Conservation (phyloP, 2,797 vertebrate species). For the Eulemur rubriventer region DNA sequence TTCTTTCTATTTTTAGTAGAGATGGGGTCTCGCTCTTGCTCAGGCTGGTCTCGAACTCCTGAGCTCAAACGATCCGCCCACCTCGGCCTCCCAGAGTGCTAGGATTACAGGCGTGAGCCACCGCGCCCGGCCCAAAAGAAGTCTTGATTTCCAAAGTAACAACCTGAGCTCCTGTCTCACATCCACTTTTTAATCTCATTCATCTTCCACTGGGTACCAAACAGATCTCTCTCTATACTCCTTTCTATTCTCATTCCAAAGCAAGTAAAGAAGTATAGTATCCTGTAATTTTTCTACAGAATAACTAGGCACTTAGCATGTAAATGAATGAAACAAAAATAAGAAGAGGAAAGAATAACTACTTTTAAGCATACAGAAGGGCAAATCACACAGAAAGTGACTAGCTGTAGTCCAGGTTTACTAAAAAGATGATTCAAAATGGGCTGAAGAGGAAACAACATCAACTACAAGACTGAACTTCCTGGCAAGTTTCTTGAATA, state of each 20-base stretch:
- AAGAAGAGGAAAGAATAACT: neutral
- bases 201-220: neutral
- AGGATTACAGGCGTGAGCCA: no score
- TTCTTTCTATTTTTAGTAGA: no score
- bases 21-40: no score
- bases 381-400: constrained; percentile 30
- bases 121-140: neutral
- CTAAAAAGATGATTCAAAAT: neutral
- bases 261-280: neutral
- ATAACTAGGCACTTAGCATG: neutral
- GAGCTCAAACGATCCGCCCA: no score
- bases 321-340: constrained; percentile 4
- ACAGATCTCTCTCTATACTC: neutral
- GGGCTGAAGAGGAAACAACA: neutral
- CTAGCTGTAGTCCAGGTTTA: neutral
- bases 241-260: neutral
- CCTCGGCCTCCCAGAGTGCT: neutral
- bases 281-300: neutral
- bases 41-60: neutral
- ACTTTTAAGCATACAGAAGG: neutral
- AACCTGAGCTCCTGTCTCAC: neutral
- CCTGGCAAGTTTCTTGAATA: neutral
- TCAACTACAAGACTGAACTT: neutral
- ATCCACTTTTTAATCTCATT: neutral
- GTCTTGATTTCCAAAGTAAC: constrained; percentile 12